Evolutionary conservation across 2,113 vertebrate species (phyloP), one percentile per base, ranked within the genome.

Genomic region (Hydrochoerus hydrochaeris): DNA sequence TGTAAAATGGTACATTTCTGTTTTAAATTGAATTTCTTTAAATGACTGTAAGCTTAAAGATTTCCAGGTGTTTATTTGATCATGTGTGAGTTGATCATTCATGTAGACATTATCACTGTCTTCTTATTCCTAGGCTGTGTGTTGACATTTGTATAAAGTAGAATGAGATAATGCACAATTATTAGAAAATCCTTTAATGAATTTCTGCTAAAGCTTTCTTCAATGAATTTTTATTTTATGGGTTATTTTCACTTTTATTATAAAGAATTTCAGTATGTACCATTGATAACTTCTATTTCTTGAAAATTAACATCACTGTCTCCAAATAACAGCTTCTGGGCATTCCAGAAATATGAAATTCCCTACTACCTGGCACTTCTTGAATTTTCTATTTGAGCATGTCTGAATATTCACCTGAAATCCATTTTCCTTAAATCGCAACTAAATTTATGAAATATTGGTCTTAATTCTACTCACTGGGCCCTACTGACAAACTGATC

Each of bases 381-480:
- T 1, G 20, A 84, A 54, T 49, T 58, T 14, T 62, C 44, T 84
- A 19, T 54, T 49, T 82, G 16, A 80, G 46, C 35, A 87, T 16
- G 58, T 95, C 35, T 87, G 85, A 60, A 52, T 32, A 63, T 52
- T 78, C 14, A 67, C 0, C 11, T 41, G 13, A 93, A 85, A 35
- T 95, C 12, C 46, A 6, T 73, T 85, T 92, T 85, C n/a, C 22
- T 49, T 97, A 83, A 54, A 67, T 84, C 90, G 86, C 44, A 83
- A 32, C 6, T 75, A 54, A 4, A 69, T 54, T 77, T 58, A 24
- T 67, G 3, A 54, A 28, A 46, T n/a, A 1, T 60, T 41, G 14
- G 28, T 32, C 44, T 65, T 58, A 54, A 16, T 82, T 81, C 69
- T 73, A 58, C n/a, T 73, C 2, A 13, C 3, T 41, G n/a, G 30